Conservation (phyloP, 2,113 vertebrate genomes). For the Bubo scandiacus region DNA sequence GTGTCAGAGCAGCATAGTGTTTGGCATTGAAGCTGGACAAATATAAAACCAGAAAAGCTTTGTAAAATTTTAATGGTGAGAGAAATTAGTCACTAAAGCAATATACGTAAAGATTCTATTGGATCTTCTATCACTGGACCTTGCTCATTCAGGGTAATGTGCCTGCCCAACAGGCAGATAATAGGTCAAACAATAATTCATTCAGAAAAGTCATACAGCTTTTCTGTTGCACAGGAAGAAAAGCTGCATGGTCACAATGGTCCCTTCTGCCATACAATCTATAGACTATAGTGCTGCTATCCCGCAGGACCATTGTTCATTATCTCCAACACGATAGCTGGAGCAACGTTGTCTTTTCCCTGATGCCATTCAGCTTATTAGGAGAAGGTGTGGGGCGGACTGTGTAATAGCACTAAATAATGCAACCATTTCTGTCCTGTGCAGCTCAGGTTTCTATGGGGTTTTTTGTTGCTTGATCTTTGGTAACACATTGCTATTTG, state of each 20-base stretch:
- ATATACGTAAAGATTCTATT: neutral
- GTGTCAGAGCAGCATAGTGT: neutral
- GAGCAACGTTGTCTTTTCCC: neutral
- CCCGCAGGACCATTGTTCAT: neutral
- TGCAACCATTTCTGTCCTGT: neutral
- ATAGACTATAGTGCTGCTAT: neutral
- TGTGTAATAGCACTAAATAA: neutral
- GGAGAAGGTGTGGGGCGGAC: neutral
- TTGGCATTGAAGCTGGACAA: neutral
- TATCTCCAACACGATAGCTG: neutral
- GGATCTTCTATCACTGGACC: neutral
- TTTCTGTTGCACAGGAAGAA: slow-evolving; percentile 10
- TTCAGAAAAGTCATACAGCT: neutral
- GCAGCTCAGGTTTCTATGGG: neutral
- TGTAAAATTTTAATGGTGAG: neutral
- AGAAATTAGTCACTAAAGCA: neutral
- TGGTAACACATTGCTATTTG: neutral
- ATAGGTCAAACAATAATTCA: neutral
- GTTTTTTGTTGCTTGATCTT: neutral
- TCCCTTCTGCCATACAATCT: neutral
- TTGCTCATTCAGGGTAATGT: neutral
- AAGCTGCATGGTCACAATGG: neutral
- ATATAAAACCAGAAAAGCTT: neutral
- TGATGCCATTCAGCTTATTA: neutral
- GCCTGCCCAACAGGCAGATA: neutral